Evolutionary conservation across 2,888 invertebrate species (phyloP).

Genomic region (Miltochrista miniata): DNA sequence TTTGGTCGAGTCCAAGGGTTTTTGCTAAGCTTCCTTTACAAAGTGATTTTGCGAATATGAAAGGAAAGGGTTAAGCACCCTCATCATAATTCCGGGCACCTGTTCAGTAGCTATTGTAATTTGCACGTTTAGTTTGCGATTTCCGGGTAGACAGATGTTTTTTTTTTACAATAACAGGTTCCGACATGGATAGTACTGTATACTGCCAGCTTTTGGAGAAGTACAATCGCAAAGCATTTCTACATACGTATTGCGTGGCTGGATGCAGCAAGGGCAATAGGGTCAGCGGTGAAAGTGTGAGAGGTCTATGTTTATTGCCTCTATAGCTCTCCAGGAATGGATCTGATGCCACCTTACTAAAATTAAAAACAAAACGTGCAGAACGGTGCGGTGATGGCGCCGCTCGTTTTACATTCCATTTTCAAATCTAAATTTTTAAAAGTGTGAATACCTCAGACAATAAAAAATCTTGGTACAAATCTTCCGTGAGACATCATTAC

Average conservation of each 20-base stretch:
- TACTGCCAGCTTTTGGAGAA: too few relatives aligned
- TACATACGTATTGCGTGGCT: too few relatives aligned
- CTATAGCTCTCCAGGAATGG: too few relatives aligned
- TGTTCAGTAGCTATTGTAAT: neutral
- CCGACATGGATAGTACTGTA: too few relatives aligned
- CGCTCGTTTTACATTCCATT: too few relatives aligned
- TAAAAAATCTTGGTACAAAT: slow-evolving; percentile 1
- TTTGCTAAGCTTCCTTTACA: neutral
- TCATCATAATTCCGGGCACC: neutral
- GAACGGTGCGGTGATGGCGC: too few relatives aligned
- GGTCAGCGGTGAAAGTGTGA: neutral
- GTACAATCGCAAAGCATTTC: too few relatives aligned
- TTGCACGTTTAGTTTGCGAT: too few relatives aligned
- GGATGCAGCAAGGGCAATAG: neutral
- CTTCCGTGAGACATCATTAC: slow-evolving; percentile 17
- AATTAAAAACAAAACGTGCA: too few relatives aligned
- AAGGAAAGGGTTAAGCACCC: slow-evolving; percentile 2
- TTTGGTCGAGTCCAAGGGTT: neutral
- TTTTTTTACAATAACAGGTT: neutral
- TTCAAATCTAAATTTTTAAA: neutral
- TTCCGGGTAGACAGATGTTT: neutral
- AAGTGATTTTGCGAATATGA: neutral
- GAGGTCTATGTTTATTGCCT: too few relatives aligned
- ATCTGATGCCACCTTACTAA: too few relatives aligned
- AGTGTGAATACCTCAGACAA: neutral